phyloP scores from a whole-genome alignment of 1,140 invertebrate genomes.

The Macrotrachela quadricornifera region DNA sequence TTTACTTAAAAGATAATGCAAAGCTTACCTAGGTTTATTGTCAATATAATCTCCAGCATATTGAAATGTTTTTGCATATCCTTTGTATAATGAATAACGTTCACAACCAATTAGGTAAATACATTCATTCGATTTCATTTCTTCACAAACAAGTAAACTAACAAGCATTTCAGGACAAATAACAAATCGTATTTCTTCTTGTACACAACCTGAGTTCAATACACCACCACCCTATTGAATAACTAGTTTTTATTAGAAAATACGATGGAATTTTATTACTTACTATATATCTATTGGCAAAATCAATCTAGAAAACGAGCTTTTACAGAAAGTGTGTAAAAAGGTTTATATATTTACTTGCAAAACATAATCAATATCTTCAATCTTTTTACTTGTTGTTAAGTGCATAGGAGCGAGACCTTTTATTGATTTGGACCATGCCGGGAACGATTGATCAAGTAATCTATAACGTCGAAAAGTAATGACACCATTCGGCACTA shows the following conservation, averaged over 20 bases:
- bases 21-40: conserved; percentile 38
- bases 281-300: conserved; percentile 74
- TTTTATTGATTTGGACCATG: no score
- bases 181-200: conserved; percentile 91
- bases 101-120: conserved; percentile 59
- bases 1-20: no score
- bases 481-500: conserved; percentile 51
- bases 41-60: conserved; percentile 54
- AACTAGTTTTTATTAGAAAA: no score
- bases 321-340: no score
- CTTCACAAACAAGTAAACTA: conserved; percentile 64
- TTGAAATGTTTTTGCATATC: conserved; percentile 58
- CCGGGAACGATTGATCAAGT: no score
- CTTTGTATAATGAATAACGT: conserved; percentile 58
- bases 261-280: no score
- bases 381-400: conserved; percentile 20
- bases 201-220: conserved; percentile 61
- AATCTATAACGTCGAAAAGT: conserved; percentile 31
- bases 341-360: no score
- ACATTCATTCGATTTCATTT: conserved; percentile 54
- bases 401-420: no score
- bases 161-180: conserved; percentile 81
- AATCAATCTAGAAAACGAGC: conserved; percentile 49
- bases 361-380: neutral
- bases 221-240: conserved; percentile 89